Evolutionary conservation across 2,797 vertebrate species (phyloP), one percentile per base, ranked within the genome.

Genomic region (Tragelaphus oryx): DNA sequence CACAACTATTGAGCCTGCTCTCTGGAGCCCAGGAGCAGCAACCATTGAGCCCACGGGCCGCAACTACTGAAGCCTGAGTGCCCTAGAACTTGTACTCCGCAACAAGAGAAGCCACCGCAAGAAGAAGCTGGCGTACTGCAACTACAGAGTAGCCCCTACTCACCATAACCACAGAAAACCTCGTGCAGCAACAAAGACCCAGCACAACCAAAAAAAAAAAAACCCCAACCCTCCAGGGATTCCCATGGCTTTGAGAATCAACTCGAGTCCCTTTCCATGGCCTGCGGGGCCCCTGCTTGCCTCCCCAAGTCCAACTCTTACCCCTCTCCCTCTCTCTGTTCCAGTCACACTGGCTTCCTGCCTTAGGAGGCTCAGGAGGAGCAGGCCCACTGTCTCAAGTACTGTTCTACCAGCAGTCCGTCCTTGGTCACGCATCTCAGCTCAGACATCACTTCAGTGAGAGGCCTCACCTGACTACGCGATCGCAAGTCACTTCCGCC

Each of bases 31-130:
- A 41, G 20, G 65, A 24, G 11, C 5, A 0, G 37, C 33, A 71
- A 71, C 37, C 13, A 22, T 4, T 37, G 20, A 71, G 33, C 5
- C 20, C 20, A 3, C 1, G 10, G 20, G 33, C 65, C 0, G 1
- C 65, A 71, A 71, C 20, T 41, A 24, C 33, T 3, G 33, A 71
- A 71, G 65, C 65, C 65, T 13, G 65, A 22, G 65, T 41, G 33
- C 33, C 65, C 65, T 13, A 22, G 11, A 71, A 41, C 33, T 6
- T 13, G 10, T 41, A 4, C 20, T 71, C 33, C 2, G 20, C 65
- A 41, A 24, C 65, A 12, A 68, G 20, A 71, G 37, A 71, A 41
- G 65, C 24, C 65, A 71, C 65, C 0, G 3, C 65, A 71, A 24
- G 24, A 24, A 71, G 33, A 41, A 24, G 65, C 33, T 71, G 65